Evolutionary conservation across 2,113 vertebrate species (phyloP).

Genomic region (Triplophysa dalaica): DNA sequence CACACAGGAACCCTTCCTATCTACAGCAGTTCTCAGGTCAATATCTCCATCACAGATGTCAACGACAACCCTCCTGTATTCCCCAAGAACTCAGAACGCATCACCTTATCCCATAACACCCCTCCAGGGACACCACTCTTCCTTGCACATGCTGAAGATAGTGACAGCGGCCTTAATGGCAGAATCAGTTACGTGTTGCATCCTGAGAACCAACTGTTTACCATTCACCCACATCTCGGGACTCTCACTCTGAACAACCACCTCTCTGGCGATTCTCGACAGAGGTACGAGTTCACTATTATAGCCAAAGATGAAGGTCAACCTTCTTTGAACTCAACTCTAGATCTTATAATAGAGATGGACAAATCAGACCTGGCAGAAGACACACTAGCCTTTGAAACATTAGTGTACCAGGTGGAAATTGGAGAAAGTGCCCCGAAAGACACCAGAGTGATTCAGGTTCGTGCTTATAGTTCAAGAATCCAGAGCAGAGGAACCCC

Average conservation of each 20-base stretch:
- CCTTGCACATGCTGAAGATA: constrained; percentile 83
- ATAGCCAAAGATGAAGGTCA: constrained; percentile 80
- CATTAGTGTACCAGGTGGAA: constrained; percentile 85
- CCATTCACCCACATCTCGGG: constrained; percentile 75
- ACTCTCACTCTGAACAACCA: constrained; percentile 75
- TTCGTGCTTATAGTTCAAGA: constrained; percentile 68
- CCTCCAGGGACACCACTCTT: constrained; percentile 81
- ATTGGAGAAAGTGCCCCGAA: constrained; percentile 77
- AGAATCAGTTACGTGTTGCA: constrained; percentile 76
- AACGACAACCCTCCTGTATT: constrained; percentile 87
- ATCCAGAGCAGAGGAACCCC: constrained; percentile 12
- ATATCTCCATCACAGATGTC: constrained; percentile 79
- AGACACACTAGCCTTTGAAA: constrained; percentile 79
- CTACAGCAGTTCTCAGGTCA: constrained; percentile 84
- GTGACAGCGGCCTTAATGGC: constrained; percentile 83
- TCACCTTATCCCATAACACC: constrained; percentile 72
- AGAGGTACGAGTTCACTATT: constrained; percentile 69
- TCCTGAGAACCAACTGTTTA: constrained; percentile 66
- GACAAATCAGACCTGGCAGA: constrained; percentile 63
- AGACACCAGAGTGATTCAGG: constrained; percentile 77
- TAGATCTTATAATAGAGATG: constrained; percentile 72
- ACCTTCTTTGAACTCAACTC: constrained; percentile 72
- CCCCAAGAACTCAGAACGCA: constrained; percentile 61
- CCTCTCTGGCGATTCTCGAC: constrained; percentile 54
- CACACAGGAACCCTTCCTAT: constrained; percentile 69